These are phyloP conservation scores for Mylabris phalerata DNA, from an alignment of 1,140 invertebrate species.

Conservation along the genomic window DNA sequence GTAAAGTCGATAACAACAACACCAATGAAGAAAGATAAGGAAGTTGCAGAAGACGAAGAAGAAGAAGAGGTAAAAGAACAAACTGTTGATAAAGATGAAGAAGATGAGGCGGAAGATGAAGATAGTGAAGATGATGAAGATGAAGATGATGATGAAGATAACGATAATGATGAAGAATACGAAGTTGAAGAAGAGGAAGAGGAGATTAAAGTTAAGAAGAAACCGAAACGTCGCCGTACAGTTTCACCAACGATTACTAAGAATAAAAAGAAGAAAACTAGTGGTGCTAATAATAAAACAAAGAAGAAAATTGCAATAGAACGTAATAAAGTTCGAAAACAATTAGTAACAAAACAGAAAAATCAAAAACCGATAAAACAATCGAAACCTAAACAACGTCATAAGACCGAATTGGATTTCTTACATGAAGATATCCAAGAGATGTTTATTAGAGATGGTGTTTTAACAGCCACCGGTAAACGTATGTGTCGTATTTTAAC, in stretches of 20 bases:
- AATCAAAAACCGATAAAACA: conserved; percentile 30
- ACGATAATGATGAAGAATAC: conserved; percentile 9
- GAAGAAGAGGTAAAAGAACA: conserved; percentile 4
- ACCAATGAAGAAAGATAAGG: background rate
- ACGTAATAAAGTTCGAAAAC: background rate
- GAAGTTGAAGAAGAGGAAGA: background rate
- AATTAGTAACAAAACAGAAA: conserved; percentile 5
- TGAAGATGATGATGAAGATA: conserved; percentile 13
- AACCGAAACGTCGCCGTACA: background rate
- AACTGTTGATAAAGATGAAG: conserved; percentile 17
- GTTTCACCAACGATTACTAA: background rate
- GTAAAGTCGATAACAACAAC: background rate
- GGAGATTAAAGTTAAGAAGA: conserved; percentile 1
- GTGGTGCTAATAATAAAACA: background rate
- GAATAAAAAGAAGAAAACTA: background rate
- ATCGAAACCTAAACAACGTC: conserved; percentile 10
- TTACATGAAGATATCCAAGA: conserved; percentile 60
- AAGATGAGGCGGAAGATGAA: conserved; percentile 19
- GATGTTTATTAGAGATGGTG: conserved; percentile 58
- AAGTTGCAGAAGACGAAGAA: conserved; percentile 1
- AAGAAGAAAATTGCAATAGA: background rate
- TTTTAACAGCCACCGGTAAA: conserved; percentile 49
- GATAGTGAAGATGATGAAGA: conserved; percentile 24
- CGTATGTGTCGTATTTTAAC: conserved; percentile 46
- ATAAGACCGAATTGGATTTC: conserved; percentile 48